Conservation (phyloP, 1,140 invertebrate genomes). For the Dendrolimus kikuchii region DNA sequence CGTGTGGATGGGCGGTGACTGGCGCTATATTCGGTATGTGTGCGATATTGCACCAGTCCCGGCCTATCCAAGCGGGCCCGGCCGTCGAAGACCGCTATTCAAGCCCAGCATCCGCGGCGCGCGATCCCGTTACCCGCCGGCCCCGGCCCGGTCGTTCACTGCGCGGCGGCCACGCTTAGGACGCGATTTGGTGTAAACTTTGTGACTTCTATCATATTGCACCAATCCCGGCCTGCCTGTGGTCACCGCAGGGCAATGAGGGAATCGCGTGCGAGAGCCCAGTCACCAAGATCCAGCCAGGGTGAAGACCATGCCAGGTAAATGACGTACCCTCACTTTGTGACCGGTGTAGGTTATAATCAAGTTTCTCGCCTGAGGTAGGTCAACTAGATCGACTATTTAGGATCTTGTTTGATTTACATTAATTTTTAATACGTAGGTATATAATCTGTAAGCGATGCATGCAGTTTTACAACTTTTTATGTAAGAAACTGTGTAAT, state of each 20-base stretch:
- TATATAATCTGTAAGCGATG: too few species aligned
- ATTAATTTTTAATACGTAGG: neutral
- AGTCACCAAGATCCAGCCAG: too few species aligned
- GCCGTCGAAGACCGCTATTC: conserved; percentile 61
- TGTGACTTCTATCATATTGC: conserved; percentile 63
- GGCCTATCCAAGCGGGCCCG: conserved; percentile 67
- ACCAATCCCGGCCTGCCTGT: conserved; percentile 69
- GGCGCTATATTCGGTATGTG: conserved; percentile 62
- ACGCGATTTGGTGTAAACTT: conserved; percentile 67
- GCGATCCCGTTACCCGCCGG: conserved; percentile 60
- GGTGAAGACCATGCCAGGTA: too few species aligned
- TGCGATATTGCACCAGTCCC: conserved; percentile 70
- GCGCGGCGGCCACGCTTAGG: conserved; percentile 63
- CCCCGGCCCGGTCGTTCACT: conserved; percentile 56
- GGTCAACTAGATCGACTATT: conserved; percentile 4
- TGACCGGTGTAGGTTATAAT: too few species aligned
- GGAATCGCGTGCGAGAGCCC: neutral
- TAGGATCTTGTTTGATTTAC: neutral
- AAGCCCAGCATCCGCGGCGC: conserved; percentile 63
- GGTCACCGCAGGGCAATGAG: conserved; percentile 27
- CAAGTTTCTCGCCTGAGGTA: conserved; percentile 3
- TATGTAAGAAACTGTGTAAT: too few species aligned
- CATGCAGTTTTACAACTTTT: too few species aligned
- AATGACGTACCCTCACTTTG: too few species aligned
- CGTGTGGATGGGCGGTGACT: conserved; percentile 63